Evolutionary conservation across 2,888 invertebrate genomes (phyloP), one percentile per base, ranked within the genome.

Genomic region (Cecidostiba fungosa): DNA sequence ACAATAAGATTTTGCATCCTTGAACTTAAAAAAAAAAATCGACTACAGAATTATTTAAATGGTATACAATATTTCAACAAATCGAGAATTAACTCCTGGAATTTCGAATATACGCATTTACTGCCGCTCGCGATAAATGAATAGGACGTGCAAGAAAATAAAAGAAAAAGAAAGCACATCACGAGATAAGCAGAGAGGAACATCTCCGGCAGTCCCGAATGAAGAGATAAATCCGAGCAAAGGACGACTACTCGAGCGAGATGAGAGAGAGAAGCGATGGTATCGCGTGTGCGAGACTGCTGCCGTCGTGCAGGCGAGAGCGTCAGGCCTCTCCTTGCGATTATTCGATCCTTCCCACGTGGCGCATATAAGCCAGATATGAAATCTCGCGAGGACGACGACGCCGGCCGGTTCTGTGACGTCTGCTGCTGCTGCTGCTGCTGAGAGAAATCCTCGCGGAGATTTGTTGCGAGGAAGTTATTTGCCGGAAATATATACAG

Each of bases 171-270:
- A 66, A 29, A 26, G 16, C 10, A 12, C 14, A n/a, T n/a, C n/a
- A 66, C 29, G 29, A 26, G 14, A 26, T 29, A 66, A 66, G 66
- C 66, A 6, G 12, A 12, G 12, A 12, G 26, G 8, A 62, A 66
- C 66, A 29, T 66, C 66, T 29, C n/a, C 2, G 54, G 54, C 54
- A 54, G 54, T 54, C n/a, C 5, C 50, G 54, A 82, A 82, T 76
- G 76, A 76, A 69, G 83, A 77, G 83, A 83, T 77, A 83, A 83
- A 72, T 83, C 19, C 43, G 14, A n/a, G 62, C 29, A 29, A 69
- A 29, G 50, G 39, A 50, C 36, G 54, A 66, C 26, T 23, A 66
- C 26, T 23, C 62, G 16, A 26, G 66, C 43, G 43, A 12, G 43
- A 36, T 1, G 6, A 6, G 14, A 1, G 36, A 26, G 50, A 47